These are phyloP conservation scores for Pteruthius melanotis DNA, from an alignment of 2,113 vertebrate genomes.

Conservation along the genomic window DNA sequence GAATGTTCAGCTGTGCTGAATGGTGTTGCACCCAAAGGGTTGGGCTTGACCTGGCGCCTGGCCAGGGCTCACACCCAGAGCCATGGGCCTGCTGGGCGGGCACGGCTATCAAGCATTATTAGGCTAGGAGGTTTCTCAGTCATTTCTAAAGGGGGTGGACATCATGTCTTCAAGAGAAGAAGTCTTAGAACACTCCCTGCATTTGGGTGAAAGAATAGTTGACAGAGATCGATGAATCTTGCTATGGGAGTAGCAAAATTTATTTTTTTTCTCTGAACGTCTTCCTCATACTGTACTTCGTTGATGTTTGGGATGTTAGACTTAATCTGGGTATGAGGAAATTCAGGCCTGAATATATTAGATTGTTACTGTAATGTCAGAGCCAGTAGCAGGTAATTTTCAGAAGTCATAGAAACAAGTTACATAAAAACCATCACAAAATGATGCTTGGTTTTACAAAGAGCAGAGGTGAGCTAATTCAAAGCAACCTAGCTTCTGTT, in stretches of 20 bases:
- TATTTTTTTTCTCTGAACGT: accelerated
- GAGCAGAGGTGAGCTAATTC: neutral
- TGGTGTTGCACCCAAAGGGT: neutral
- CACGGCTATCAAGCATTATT: accelerated
- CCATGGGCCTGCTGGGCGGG: accelerated
- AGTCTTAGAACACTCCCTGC: neutral
- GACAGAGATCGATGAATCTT: neutral
- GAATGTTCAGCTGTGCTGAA: accelerated
- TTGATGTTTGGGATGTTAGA: neutral
- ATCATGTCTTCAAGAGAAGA: neutral
- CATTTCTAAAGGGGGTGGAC: neutral
- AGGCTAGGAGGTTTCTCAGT: neutral
- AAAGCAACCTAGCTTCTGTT: neutral
- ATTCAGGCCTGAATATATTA: neutral
- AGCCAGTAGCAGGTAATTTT: neutral
- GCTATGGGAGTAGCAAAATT: neutral
- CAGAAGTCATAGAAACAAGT: neutral
- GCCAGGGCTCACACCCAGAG: neutral
- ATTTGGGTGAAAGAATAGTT: neutral
- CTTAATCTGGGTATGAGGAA: neutral
- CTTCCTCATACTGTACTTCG: neutral
- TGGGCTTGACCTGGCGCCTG: neutral
- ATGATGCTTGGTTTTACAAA: neutral
- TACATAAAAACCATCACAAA: neutral
- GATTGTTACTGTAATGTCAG: neutral